Conservation (phyloP, 2,797 vertebrate species). For the Xerus rutilus region DNA sequence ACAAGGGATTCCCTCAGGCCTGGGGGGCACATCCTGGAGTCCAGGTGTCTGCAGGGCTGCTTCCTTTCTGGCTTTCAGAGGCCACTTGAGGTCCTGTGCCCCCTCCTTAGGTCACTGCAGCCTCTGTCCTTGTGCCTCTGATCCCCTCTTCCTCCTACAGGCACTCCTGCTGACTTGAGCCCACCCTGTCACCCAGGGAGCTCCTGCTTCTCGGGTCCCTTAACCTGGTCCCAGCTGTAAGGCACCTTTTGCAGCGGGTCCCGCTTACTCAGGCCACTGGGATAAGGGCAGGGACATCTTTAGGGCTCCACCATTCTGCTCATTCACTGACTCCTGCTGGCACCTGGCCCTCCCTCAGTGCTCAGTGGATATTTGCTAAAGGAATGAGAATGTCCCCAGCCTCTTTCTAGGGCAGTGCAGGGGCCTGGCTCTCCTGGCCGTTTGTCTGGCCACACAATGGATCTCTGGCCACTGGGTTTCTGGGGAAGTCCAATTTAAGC, state of each 20-base stretch:
- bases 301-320: background rate
- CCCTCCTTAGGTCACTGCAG: accelerated
- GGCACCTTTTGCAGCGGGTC: background rate
- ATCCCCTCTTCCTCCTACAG: too few relatives aligned
- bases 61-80: too few relatives aligned
- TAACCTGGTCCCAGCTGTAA: background rate
- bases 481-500: background rate
- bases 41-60: background rate
- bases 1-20: accelerated
- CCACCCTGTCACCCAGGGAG: accelerated
- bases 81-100: accelerated
- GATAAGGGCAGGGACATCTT: accelerated
- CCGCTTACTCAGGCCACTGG: accelerated
- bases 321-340: background rate
- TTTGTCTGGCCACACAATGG: background rate
- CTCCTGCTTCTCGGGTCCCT: background rate
- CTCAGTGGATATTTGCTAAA: accelerated
- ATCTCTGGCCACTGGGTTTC: accelerated
- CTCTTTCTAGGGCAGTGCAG: accelerated
- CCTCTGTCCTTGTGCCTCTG: accelerated
- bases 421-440: accelerated
- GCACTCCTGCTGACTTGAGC: background rate
- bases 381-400: accelerated
- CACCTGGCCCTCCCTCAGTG: accelerated
- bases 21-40: too few relatives aligned